Conservation (phyloP, 1,140 invertebrate species). For the Chrysoperla carnea region DNA sequence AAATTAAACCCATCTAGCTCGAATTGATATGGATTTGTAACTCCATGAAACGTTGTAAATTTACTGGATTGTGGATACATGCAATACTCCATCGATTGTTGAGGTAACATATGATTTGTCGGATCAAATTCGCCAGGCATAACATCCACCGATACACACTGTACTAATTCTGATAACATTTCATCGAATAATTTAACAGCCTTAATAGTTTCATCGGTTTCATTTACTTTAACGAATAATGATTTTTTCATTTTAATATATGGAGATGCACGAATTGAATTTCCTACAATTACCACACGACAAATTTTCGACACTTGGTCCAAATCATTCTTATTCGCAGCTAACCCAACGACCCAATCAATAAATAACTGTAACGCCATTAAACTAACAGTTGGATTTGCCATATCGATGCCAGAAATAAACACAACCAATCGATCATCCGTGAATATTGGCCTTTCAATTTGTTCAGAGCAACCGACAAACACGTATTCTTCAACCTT, state of each 20-base stretch:
- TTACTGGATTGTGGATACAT: conserved; percentile 36
- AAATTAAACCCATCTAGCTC: conserved; percentile 33
- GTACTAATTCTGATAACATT: conserved; percentile 35
- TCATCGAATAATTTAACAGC: conserved; percentile 45
- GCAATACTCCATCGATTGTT: conserved; percentile 78
- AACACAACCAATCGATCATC: conserved; percentile 47
- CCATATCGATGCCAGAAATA: conserved; percentile 69
- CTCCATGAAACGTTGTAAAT: conserved; percentile 54
- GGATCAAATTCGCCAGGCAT: conserved; percentile 86
- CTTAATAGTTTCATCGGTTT: conserved; percentile 29
- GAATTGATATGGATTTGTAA: conserved; percentile 79
- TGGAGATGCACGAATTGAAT: conserved; percentile 22
- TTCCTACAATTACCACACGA: conserved; percentile 66
- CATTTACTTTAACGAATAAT: conserved; percentile 19
- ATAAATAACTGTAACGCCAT: conserved; percentile 52
- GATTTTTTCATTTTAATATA: conserved; percentile 7
- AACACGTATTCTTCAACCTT: conserved; percentile 59
- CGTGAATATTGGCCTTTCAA: conserved; percentile 22
- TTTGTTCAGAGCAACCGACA: conserved; percentile 38
- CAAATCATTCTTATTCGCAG: conserved; percentile 38
- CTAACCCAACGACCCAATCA: conserved; percentile 61
- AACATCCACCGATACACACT: conserved; percentile 48
- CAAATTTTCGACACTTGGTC: conserved; percentile 42
- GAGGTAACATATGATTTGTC: conserved; percentile 70
- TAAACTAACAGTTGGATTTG: conserved; percentile 29